Conservation (phyloP, 2,113 vertebrate genomes). For the Atractosteus spatula region DNA sequence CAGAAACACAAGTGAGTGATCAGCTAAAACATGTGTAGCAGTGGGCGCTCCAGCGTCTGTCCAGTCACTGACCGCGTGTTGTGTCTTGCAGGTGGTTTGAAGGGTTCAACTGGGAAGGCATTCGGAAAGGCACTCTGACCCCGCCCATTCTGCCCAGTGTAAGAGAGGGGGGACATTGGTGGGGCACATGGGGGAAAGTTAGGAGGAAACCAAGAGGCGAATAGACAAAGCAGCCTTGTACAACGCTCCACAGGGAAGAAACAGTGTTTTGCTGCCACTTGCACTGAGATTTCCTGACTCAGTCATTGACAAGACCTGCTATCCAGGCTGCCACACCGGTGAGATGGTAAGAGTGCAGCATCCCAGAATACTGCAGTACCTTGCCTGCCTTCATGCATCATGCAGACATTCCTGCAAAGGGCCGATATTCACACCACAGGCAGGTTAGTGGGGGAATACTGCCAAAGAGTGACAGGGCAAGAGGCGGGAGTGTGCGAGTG, state of each 20-base stretch:
- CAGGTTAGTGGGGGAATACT: too few species aligned
- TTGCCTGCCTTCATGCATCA: too few species aligned
- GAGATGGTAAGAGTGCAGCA: neutral
- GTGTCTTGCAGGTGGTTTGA: constrained; percentile 64
- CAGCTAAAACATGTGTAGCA: neutral
- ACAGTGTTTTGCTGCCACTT: too few species aligned
- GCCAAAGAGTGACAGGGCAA: too few species aligned
- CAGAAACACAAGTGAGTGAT: constrained; percentile 65
- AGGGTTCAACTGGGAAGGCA: constrained; percentile 65
- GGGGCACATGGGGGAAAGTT: too few species aligned
- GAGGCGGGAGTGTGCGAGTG: too few species aligned
- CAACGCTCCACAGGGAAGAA: too few species aligned
- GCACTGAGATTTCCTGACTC: too few species aligned
- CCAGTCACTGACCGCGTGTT: constrained; percentile 17
- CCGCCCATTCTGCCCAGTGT: constrained; percentile 58
- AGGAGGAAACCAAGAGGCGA: neutral
- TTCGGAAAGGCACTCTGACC: constrained; percentile 47
- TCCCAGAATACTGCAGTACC: neutral
- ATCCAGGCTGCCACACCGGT: neutral
- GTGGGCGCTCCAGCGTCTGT: neutral
- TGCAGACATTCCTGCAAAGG: too few species aligned
- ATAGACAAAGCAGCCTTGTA: neutral
- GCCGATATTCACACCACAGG: too few species aligned
- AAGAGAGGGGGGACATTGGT: constrained; percentile 24
- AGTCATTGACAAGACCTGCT: neutral